Conservation (phyloP, 2,797 vertebrate species). For the Carduelis carduelis region DNA sequence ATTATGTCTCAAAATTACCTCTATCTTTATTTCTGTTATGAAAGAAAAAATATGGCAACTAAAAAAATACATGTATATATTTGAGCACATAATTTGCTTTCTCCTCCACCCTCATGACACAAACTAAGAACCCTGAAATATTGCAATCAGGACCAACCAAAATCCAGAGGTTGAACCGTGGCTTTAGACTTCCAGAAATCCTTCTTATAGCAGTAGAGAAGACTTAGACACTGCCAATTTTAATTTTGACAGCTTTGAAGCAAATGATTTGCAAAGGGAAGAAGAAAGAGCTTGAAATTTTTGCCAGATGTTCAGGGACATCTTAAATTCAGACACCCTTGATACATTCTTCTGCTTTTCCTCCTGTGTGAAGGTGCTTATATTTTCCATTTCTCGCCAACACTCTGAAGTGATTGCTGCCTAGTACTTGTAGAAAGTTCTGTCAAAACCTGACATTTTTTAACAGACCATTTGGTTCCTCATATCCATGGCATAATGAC, state of each 20-base stretch:
- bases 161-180: background rate
- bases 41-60: background rate
- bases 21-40: background rate
- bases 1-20: background rate
- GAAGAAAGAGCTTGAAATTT: background rate
- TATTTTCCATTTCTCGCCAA: background rate
- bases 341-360: background rate
- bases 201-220: background rate
- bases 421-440: background rate
- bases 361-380: fast-evolving
- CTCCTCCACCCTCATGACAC: background rate
- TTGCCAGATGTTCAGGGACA: background rate
- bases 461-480: background rate
- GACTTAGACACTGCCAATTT: background rate
- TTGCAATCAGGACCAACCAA: background rate
- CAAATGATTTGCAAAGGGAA: background rate
- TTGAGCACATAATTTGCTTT: background rate
- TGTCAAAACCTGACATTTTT: background rate
- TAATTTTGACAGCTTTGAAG: background rate
- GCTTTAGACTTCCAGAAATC: background rate
- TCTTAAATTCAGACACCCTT: background rate
- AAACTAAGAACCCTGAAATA: background rate
- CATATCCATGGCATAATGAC: background rate
- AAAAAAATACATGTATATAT: background rate
- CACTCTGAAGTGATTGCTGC: background rate